Evolutionary conservation across 2,888 invertebrate species (phyloP), one percentile per base, ranked within the genome.

Genomic region (Oasisia sp.): DNA sequence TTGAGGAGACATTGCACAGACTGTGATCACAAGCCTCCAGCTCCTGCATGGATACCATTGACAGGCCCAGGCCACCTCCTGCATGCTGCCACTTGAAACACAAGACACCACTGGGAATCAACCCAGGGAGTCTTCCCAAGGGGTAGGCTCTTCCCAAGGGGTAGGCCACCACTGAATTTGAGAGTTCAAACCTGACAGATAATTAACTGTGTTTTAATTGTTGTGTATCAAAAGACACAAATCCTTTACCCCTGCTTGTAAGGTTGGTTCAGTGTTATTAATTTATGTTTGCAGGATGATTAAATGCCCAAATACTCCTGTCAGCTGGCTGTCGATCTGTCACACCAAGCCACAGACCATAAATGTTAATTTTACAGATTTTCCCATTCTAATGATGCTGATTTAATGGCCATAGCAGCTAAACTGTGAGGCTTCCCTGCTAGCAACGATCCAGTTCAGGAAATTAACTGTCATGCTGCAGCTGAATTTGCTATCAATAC

Each of bases 401-500:
- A 27, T 74, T 74, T 74, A 74, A 74, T 27, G 74, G 74, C 74
- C 27, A 19, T 5, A 50, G 50, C 9, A 11, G 50, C 50, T 50
- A 50, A 74, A n/a, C 19, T 19, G 14, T 19, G 7, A n/a, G 27
- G n/a, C n/a, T 74, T 74, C 74, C 74, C 19, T 74, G 74, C 74
- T 19, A 27, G 74, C 74, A 74, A 74, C 27, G 5, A 74, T 74
- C 74, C 74, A 74, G 27, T n/a, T 74, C 74, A 74, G 74, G 74
- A 74, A 74, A 74, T 74, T 74, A 74, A 74, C 74, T 74, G 74
- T 74, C 74, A 74, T 74, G 74, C 74, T 3, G 74, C 74, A 74
- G 74, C 74, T 74, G 74, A 74, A 74, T 74, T 74, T 74, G 27
- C 27, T 74, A 27, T 74, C 19, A 74, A 27, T 74, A 19, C 74